Conservation (phyloP, 2,888 invertebrate genomes). For the Chrysina gloriosa region DNA sequence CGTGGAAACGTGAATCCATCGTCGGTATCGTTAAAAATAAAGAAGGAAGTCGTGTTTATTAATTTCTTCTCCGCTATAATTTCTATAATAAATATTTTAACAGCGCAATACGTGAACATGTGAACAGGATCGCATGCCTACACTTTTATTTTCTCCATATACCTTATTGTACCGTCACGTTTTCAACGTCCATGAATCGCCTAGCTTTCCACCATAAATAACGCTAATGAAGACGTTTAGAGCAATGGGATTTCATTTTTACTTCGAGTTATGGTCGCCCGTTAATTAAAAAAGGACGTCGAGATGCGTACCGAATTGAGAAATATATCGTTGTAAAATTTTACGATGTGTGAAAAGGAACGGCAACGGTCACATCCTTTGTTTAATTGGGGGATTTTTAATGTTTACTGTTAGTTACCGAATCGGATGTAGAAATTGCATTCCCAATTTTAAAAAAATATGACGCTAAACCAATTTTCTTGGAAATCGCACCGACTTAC, state of each 20-base stretch:
- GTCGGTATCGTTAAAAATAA: not conserved
- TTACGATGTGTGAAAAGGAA: slow-evolving; percentile 1
- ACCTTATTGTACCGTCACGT: slow-evolving; percentile 9
- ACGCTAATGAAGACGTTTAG: slow-evolving; percentile 19
- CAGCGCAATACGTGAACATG: not conserved
- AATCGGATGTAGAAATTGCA: no score
- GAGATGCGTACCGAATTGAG: not conserved
- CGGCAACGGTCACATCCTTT: no score
- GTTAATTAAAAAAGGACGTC: slow-evolving; percentile 9
- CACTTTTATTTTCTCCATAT: not conserved
- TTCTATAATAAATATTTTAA: slow-evolving; percentile 7
- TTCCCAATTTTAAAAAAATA: no score
- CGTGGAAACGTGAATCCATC: not conserved
- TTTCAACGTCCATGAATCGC: not conserved
- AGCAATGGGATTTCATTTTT: slow-evolving; percentile 1
- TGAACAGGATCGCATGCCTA: not conserved
- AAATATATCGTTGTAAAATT: not conserved
- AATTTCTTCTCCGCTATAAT: not conserved
- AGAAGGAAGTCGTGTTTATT: not conserved
- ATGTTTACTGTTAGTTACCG: no score
- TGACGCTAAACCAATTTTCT: no score
- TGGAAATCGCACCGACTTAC: no score
- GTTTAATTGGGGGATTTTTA: no score
- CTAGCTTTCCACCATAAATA: slow-evolving; percentile 2
- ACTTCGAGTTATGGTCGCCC: not conserved